Percentiles rank a stretch among this genome's conserved stretches.
Conservation (phyloP, 1,140 invertebrate genomes). For the Asobara japonica region DNA sequence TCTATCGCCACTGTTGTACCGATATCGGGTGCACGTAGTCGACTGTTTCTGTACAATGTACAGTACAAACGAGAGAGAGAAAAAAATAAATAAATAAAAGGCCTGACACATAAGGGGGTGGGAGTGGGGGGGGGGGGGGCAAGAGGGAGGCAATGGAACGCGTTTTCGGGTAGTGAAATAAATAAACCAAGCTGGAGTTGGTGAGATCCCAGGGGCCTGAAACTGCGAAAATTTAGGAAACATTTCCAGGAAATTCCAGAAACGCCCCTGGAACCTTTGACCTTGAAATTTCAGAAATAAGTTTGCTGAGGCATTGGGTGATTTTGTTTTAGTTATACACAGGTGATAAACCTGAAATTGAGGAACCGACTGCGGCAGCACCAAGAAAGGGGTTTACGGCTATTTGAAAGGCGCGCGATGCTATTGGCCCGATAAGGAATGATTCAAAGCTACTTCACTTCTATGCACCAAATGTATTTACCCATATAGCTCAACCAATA, state of each 20-base stretch:
- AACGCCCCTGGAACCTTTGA: too few species aligned
- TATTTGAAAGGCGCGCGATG: not conserved
- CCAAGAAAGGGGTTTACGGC: not conserved
- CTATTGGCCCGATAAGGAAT: not conserved
- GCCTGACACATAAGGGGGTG: not conserved
- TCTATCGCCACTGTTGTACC: constrained; percentile 32
- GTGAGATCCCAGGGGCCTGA: not conserved
- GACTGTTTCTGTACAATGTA: constrained; percentile 25
- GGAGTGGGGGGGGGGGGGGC: too few species aligned
- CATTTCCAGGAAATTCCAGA: too few species aligned
- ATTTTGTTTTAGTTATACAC: too few species aligned
- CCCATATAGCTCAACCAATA: not conserved
- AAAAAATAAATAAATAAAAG: constrained; percentile 6
- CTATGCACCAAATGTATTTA: constrained; percentile 45
- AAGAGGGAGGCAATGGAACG: not conserved
- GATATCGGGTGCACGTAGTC: constrained; percentile 28
- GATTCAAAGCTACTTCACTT: constrained; percentile 47
- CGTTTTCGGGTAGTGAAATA: not conserved
- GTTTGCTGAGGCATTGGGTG: too few species aligned
- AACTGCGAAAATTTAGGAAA: not conserved
- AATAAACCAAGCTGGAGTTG: not conserved
- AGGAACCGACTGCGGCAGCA: not conserved
- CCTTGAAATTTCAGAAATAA: too few species aligned
- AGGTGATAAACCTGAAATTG: not conserved
- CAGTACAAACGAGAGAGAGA: constrained; percentile 27